Evolutionary conservation across 1,140 invertebrate species (phyloP), one percentile per base, ranked within the genome.

Genomic region (Acromyrmex echinatior): DNA sequence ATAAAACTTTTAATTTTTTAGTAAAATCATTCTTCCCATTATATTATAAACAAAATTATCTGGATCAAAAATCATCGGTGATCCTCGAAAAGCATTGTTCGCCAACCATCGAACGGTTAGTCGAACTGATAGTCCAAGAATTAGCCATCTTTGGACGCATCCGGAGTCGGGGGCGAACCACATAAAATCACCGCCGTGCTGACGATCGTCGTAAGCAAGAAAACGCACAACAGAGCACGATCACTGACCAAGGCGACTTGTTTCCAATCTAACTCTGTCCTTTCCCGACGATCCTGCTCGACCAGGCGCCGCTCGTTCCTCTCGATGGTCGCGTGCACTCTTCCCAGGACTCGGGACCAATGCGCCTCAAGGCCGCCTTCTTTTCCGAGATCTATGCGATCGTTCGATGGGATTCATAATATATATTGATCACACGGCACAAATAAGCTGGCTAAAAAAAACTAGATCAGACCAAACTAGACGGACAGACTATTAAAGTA

Each of bases 211-310:
- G 96, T 96, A 25, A 97, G 93, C 71, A 97, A 95, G 92, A 98
- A 98, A 28, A 97, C 93, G 88, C 97, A 96, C 16, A 98, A 95
- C 0, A 98, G 95, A 60, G 97, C 95, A 12, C 97, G 95, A 94
- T 97, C 96, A 84, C 96, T 95, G 3, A 98, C 97, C n/a, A 98
- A 94, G 0, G 97, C 97, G 49, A 98, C 96, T 92, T 98, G 97
- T 92, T 98, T 97, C 97, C 97, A 98, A 93, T 98, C 97, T 21
- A 97, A 93, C 89, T 97, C 96, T 73, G 96, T 96, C 70, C 96
- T 94, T 87, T 98, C 97, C 58, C 96, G 94, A 53, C 96, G 93
- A 91, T 98, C 97, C 90, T 97, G 97, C 87, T 97, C 97, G 6
- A 96, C 95, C 0, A 97, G 92, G 28, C 97, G 94, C 86, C 96